phyloP scores from a whole-genome alignment of 2,888 invertebrate species.

The Petrolisthes manimaculis region DNA sequence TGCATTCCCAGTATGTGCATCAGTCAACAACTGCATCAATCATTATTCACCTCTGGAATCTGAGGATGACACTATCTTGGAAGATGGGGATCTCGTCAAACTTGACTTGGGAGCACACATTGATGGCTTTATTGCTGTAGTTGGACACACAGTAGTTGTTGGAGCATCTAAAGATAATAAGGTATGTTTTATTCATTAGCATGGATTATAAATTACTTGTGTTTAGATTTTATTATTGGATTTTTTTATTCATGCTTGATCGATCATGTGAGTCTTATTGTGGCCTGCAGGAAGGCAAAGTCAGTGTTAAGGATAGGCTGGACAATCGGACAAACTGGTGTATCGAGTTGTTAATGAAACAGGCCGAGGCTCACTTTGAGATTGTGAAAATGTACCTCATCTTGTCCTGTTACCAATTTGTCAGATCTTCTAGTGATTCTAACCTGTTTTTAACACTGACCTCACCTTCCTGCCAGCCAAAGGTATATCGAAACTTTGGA shows the following conservation, averaged over 20 bases:
- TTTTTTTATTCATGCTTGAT: neutral
- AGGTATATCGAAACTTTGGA: no score
- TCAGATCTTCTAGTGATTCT: no score
- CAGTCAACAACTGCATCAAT: slow-evolving; percentile 98
- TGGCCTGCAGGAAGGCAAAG: neutral
- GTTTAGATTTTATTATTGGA: neutral
- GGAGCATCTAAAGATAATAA: slow-evolving; percentile 82
- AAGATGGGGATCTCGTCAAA: slow-evolving; percentile 95
- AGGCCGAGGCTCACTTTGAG: no score
- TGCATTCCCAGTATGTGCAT: slow-evolving; percentile 98
- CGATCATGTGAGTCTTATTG: neutral
- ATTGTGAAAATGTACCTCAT: no score
- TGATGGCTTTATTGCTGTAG: slow-evolving; percentile 98
- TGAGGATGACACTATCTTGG: slow-evolving; percentile 87
- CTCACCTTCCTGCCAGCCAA: no score
- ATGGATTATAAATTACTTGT: neutral
- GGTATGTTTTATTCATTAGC: slow-evolving; percentile 70
- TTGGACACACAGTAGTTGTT: slow-evolving; percentile 93
- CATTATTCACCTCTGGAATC: slow-evolving; percentile 97
- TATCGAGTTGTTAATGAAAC: no score
- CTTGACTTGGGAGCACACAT: slow-evolving; percentile 96
- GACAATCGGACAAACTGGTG: no score
- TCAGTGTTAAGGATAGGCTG: no score
- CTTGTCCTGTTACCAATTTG: no score
- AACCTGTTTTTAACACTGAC: no score